These are phyloP conservation scores for Drosophila ananassae DNA, from an alignment of 1,140 invertebrate species.

Conservation along the genomic window DNA sequence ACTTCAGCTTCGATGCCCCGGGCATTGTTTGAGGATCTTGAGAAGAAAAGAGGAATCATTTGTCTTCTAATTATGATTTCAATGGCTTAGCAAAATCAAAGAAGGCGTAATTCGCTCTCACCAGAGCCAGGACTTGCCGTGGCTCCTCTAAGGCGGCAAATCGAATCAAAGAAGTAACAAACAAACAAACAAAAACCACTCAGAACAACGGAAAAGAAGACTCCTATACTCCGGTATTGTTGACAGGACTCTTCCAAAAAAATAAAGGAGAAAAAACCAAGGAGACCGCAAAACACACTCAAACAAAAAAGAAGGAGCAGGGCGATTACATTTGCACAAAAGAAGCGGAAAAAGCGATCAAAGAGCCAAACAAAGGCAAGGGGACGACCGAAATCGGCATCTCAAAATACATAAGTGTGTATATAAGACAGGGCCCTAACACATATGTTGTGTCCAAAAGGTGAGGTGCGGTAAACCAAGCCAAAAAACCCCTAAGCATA, in stretches of 20 bases:
- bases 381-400: constrained; percentile 19
- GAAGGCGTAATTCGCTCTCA: constrained; percentile 81
- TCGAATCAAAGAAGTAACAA: constrained; percentile 79
- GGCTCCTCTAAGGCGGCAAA: constrained; percentile 70
- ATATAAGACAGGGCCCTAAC: constrained; percentile 24
- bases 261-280: constrained; percentile 17
- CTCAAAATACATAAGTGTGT: constrained; percentile 2
- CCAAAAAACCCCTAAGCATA: constrained; percentile 32
- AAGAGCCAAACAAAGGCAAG: constrained; percentile 56
- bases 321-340: constrained; percentile 47
- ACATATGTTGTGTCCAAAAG: constrained; percentile 43
- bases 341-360: constrained; percentile 81
- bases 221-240: constrained; percentile 40
- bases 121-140: constrained; percentile 30
- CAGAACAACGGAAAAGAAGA: constrained; percentile 38
- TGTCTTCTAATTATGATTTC: constrained; percentile 78
- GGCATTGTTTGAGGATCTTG: constrained; percentile 41
- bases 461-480: constrained; percentile 33
- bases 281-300: constrained; percentile 50
- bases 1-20: constrained; percentile 52
- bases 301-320: constrained; percentile 57
- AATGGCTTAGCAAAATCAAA: constrained; percentile 72
- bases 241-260: constrained; percentile 36
- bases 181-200: constrained; percentile 65
- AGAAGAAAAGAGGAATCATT: constrained; percentile 48